A percentile compares a stretch with the other conserved stretches of the same genome.
phyloP scores from a whole-genome alignment of 1,140 invertebrate genomes.

The Ceratitis capitata region DNA sequence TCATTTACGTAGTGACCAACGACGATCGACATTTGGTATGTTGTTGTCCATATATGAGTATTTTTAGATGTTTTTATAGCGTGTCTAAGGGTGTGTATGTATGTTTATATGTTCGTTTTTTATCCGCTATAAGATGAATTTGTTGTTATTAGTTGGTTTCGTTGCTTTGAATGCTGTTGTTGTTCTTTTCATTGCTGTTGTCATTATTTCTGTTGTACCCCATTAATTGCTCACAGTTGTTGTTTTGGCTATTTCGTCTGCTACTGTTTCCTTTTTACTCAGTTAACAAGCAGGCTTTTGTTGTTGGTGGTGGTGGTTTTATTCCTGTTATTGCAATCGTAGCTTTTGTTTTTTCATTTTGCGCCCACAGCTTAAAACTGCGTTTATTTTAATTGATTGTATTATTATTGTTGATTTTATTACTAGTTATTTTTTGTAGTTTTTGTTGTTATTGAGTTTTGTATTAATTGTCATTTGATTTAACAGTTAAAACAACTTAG shows the following conservation, averaged over 20 bases:
- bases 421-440: background rate
- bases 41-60: background rate
- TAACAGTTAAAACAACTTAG: conserved; percentile 46
- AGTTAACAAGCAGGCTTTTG: background rate
- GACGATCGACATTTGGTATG: background rate
- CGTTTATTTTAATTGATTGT: background rate
- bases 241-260: background rate
- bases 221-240: background rate
- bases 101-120: too few species aligned
- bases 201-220: background rate
- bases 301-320: background rate
- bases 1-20: background rate
- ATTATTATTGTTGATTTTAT: background rate
- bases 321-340: background rate
- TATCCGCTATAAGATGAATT: background rate
- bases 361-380: background rate
- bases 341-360: background rate
- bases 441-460: too few species aligned
- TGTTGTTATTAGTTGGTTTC: too few species aligned
- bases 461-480: too few species aligned
- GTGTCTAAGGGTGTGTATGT: background rate
- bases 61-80: background rate
- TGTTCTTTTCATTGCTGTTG: background rate
- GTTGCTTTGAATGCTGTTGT: background rate
- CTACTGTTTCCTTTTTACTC: background rate